These are phyloP conservation scores for Pseudomyrmex concolor DNA, from an alignment of 1,140 invertebrate genomes.

Conservation along the genomic window DNA sequence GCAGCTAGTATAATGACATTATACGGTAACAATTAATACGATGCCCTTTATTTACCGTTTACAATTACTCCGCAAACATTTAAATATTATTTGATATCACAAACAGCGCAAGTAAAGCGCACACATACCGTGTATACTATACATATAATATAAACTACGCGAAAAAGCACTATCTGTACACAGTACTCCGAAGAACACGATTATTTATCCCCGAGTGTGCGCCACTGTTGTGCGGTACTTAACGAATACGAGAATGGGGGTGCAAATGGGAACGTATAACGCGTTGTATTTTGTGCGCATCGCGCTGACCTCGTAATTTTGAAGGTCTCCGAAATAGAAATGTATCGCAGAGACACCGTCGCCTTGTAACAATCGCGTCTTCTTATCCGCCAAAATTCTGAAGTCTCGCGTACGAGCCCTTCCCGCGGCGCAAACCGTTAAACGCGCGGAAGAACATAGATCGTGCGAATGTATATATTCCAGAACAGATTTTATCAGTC, in stretches of 20 bases:
- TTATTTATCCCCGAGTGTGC: conserved; percentile 18
- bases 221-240: conserved; percentile 20
- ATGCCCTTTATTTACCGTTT: no score
- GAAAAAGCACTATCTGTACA: background rate
- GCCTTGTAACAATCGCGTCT: conserved; percentile 4
- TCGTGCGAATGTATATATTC: background rate
- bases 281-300: background rate
- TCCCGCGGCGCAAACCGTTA: background rate
- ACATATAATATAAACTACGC: background rate
- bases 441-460: background rate
- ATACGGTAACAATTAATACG: no score
- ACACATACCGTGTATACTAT: no score
- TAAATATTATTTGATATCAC: no score
- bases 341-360: background rate
- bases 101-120: no score
- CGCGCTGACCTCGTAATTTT: conserved; percentile 53
- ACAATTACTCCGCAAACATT: no score
- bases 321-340: background rate
- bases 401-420: background rate
- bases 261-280: conserved; percentile 41
- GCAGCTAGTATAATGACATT: no score
- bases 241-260: conserved; percentile 53
- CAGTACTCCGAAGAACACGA: background rate
- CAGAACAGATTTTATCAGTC: conserved; percentile 34
- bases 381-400: background rate